phyloP scores from a whole-genome alignment of 2,888 invertebrate species.

The Arctia plantaginis region DNA sequence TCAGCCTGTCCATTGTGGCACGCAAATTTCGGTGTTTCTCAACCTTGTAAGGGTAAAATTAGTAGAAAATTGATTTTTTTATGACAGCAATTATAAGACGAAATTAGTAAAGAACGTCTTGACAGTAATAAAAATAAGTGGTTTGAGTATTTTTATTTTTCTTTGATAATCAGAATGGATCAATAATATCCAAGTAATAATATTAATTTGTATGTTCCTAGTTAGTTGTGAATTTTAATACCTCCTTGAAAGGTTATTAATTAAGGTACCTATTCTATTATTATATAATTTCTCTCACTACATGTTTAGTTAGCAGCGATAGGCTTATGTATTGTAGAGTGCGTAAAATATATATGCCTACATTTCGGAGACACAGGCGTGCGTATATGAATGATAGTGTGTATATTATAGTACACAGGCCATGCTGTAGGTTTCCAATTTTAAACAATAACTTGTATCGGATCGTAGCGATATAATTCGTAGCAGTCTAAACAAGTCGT shows the following conservation, averaged over 20 bases:
- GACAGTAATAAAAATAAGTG: not conserved
- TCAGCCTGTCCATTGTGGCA: slow-evolving; percentile 21
- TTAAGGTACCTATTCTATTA: not conserved
- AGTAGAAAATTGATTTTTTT: slow-evolving; percentile 16
- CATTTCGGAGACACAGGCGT: no score
- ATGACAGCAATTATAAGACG: not conserved
- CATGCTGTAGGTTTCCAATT: no score
- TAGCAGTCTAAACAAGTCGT: not conserved
- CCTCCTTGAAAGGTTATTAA: not conserved
- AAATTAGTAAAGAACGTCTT: not conserved
- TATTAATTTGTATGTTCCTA: no score
- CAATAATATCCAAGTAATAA: not conserved
- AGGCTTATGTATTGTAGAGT: no score
- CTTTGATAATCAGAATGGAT: not conserved
- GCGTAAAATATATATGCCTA: no score
- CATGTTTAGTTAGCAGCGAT: no score
- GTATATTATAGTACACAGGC: no score
- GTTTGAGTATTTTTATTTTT: not conserved
- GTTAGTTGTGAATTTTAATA: not conserved
- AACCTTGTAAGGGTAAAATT: slow-evolving; percentile 14
- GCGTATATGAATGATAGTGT: no score
- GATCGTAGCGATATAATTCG: not conserved
- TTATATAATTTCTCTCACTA: no score
- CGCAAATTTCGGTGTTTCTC: slow-evolving; percentile 36
- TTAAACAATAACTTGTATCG: no score